These are phyloP conservation scores for Ellobius talpinus DNA, from an alignment of 2,113 vertebrate species.

Conservation along the genomic window DNA sequence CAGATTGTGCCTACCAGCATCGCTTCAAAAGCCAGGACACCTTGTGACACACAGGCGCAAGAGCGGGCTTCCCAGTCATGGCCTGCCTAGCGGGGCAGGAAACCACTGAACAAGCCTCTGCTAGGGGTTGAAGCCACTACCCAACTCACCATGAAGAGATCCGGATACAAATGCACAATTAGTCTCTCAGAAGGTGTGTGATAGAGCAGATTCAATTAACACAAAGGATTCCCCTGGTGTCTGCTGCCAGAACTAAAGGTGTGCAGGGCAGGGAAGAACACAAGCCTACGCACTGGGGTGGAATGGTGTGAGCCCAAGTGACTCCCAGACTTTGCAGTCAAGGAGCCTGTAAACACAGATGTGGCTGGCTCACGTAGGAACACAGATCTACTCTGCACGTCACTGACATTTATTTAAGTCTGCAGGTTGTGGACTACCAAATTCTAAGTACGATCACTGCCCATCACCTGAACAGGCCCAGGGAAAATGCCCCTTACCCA, in stretches of 20 bases:
- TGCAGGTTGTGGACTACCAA: neutral
- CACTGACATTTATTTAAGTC: neutral
- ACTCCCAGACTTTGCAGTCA: neutral
- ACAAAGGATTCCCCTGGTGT: neutral
- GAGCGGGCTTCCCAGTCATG: neutral
- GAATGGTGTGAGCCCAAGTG: neutral
- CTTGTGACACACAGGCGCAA: neutral
- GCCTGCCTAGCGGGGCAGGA: slow-evolving; percentile 38
- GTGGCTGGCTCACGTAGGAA: neutral
- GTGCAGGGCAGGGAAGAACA: neutral
- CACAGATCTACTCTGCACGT: neutral
- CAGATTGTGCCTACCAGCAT: slow-evolving; percentile 54
- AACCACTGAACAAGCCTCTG: slow-evolving; percentile 63
- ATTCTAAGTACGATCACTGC: neutral
- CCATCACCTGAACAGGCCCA: neutral
- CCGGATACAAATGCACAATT: slow-evolving; percentile 57
- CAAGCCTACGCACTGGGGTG: neutral
- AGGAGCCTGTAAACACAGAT: neutral
- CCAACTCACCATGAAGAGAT: slow-evolving; percentile 63
- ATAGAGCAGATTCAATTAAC: slow-evolving; percentile 59
- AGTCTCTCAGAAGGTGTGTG: neutral
- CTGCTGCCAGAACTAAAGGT: neutral
- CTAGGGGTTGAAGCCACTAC: slow-evolving; percentile 58
- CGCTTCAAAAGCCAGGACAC: slow-evolving; percentile 71
- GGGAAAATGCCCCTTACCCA: neutral